Percentiles rank a stretch among this genome's conserved stretches.
These are phyloP conservation scores for Mallotus villosus DNA, from an alignment of 2,797 vertebrate species.

Conservation along the genomic window DNA sequence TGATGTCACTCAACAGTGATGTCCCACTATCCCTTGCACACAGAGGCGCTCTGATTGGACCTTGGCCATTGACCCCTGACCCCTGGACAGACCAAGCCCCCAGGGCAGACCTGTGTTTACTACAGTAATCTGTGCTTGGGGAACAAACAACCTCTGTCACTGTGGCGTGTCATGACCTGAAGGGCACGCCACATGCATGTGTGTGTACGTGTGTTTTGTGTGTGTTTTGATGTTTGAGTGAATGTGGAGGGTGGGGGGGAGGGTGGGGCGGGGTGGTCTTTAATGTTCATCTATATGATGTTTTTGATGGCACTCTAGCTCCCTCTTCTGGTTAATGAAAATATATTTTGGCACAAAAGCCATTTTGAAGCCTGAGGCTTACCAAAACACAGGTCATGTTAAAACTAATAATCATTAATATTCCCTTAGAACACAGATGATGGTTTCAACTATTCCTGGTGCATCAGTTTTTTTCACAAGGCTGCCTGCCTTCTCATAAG, in stretches of 20 bases:
- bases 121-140: conserved; percentile 27
- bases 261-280: background rate
- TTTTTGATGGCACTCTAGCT: conserved; percentile 58
- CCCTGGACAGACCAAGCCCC: conserved; percentile 35
- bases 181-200: background rate
- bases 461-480: background rate
- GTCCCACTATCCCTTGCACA: conserved; percentile 47
- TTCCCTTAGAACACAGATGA: background rate
- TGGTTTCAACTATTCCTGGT: background rate
- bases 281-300: background rate
- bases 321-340: conserved; percentile 66
- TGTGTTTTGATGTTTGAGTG: conserved; percentile 24
- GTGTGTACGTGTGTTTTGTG: conserved; percentile 2
- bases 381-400: background rate
- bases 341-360: background rate
- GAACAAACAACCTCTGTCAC: conserved; percentile 28
- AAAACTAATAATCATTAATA: background rate
- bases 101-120: conserved; percentile 46
- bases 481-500: background rate
- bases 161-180: background rate
- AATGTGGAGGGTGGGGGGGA: conserved; percentile 5
- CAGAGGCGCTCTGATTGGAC: conserved; percentile 47
- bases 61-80: conserved; percentile 53
- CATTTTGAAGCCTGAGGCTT: background rate
- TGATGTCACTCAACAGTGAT: conserved; percentile 57